Percentiles rank a stretch among this genome's conserved stretches.
Conservation (phyloP, 2,797 vertebrate species). For the Parauchenoglanis ngamensis region DNA sequence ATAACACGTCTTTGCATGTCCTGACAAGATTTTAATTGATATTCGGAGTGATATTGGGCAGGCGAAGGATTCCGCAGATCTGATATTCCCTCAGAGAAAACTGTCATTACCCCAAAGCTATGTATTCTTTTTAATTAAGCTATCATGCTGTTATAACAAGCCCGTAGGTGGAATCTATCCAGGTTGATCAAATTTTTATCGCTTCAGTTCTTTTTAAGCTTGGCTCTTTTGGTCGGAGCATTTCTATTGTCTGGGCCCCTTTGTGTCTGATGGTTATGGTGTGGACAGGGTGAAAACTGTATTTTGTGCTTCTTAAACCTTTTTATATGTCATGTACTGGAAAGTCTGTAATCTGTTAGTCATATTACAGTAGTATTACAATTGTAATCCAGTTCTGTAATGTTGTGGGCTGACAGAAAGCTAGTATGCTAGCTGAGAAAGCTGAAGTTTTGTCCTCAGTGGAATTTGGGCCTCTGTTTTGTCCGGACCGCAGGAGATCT, state of each 20-base stretch:
- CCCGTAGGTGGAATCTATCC: conserved; percentile 53
- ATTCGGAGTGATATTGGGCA: conserved; percentile 51
- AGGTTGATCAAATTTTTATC: conserved; percentile 54
- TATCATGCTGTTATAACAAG: conserved; percentile 53
- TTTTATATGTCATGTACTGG: conserved; percentile 6
- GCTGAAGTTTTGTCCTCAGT: conserved; percentile 5
- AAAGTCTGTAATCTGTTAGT: conserved; percentile 7
- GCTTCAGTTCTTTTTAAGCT: conserved; percentile 27
- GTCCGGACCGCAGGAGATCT: conserved; percentile 22
- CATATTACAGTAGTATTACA: neutral
- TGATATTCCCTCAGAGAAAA: conserved; percentile 54
- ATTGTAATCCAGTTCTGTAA: neutral
- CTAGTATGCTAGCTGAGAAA: neutral
- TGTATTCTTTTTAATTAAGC: conserved; percentile 56
- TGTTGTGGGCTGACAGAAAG: conserved; percentile 9
- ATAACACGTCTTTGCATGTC: conserved; percentile 55
- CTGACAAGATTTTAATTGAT: conserved; percentile 65
- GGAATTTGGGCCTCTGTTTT: conserved; percentile 25
- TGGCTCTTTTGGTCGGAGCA: neutral
- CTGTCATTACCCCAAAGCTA: conserved; percentile 52
- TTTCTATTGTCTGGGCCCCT: conserved; percentile 24
- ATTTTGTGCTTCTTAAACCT: conserved; percentile 4
- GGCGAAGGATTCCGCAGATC: conserved; percentile 52
- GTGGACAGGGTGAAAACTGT: conserved; percentile 31
- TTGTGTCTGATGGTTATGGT: conserved; percentile 29